Conservation (phyloP, 2,797 vertebrate genomes). For the Bryconaethiops microstoma region DNA sequence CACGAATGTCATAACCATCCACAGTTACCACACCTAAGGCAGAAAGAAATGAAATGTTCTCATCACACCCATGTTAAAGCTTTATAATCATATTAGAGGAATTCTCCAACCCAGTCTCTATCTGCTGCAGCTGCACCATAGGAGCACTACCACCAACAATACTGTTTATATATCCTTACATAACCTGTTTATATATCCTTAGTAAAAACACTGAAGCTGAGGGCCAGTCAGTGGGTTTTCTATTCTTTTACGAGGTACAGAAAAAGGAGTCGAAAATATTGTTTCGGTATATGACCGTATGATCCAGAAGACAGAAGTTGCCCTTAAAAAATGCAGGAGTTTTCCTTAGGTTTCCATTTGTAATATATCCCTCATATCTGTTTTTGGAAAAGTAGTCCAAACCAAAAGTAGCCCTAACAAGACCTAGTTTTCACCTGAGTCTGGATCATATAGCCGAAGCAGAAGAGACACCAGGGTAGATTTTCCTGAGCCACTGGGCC, state of each 20-base stretch:
- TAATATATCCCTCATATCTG: background rate
- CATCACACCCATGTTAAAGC: background rate
- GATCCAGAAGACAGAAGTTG: too few species aligned
- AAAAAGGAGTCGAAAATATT: too few species aligned
- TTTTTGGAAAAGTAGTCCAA: background rate
- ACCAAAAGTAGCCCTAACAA: background rate
- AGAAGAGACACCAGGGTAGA: slow-evolving; percentile 92
- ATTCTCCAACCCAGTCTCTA: background rate
- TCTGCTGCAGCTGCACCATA: background rate
- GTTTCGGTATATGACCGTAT: too few species aligned
- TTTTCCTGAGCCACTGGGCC: slow-evolving; percentile 93
- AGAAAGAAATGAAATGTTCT: background rate
- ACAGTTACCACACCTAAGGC: slow-evolving; percentile 83
- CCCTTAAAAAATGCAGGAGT: too few species aligned
- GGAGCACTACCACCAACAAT: background rate
- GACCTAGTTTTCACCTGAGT: slow-evolving; percentile 72
- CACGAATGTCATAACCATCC: slow-evolving; percentile 87
- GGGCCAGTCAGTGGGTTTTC: background rate
- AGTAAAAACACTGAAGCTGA: background rate
- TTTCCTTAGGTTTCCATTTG: background rate
- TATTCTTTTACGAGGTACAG: background rate
- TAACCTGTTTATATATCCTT: background rate
- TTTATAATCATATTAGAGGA: background rate
- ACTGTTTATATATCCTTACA: too few species aligned
- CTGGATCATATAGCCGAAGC: slow-evolving; percentile 87